Evolutionary conservation across 2,888 invertebrate species (phyloP).

Genomic region (Steinernema hermaphroditum): DNA sequence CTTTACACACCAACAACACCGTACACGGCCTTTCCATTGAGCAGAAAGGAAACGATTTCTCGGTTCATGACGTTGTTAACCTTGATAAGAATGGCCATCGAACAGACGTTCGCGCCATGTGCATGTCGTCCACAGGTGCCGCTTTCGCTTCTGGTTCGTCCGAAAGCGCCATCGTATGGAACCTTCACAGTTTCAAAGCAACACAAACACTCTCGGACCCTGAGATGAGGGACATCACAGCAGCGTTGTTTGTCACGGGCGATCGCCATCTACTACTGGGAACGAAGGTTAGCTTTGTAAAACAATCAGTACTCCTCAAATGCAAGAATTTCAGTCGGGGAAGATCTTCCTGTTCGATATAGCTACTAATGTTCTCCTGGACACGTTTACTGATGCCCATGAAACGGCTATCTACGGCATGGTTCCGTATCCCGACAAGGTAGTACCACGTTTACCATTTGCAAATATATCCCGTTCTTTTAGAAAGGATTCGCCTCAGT

Average conservation of each 20-base stretch:
- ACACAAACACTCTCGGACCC: slow-evolving; percentile 76
- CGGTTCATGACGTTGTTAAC: slow-evolving; percentile 34
- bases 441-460: slow-evolving; percentile 65
- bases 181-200: slow-evolving; percentile 73
- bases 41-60: slow-evolving; percentile 34
- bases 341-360: slow-evolving; percentile 51
- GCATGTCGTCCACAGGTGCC: slow-evolving; percentile 87
- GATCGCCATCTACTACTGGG: slow-evolving; percentile 88
- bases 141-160: slow-evolving; percentile 59
- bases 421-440: slow-evolving; percentile 79
- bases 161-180: slow-evolving; percentile 83
- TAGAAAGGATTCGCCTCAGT: slow-evolving; percentile 74
- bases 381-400: slow-evolving; percentile 79
- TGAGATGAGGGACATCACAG: slow-evolving; percentile 73
- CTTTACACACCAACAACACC: slow-evolving; percentile 52
- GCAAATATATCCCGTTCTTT: slow-evolving; percentile 39
- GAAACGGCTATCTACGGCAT: slow-evolving; percentile 79
- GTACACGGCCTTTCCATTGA: slow-evolving; percentile 52
- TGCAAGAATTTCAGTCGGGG: slow-evolving; percentile 67
- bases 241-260: slow-evolving; percentile 81
- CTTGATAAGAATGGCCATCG: slow-evolving; percentile 76
- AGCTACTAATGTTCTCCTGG: slow-evolving; percentile 79
- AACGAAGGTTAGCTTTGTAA: slow-evolving; percentile 73
- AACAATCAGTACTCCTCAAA: neutral
- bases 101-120: slow-evolving; percentile 82